Percentiles rank a stretch among this genome's conserved stretches.
phyloP scores from a whole-genome alignment of 2,113 vertebrate species.

The Centropristis striata region DNA sequence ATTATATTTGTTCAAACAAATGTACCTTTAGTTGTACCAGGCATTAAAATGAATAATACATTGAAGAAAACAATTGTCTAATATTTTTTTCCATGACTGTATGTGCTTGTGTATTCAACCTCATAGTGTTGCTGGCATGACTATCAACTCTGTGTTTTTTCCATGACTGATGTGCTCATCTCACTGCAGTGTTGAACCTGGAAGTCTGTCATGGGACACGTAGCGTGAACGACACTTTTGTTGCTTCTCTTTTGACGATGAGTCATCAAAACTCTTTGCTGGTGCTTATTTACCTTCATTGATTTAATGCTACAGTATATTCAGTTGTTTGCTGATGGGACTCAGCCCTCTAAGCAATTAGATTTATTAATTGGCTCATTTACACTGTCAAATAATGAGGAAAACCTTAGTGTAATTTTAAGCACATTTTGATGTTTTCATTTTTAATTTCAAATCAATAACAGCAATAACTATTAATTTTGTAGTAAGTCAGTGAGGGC shows the following conservation, averaged over 20 bases:
- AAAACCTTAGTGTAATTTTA: background rate
- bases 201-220: background rate
- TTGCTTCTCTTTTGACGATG: conserved; percentile 3
- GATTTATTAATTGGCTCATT: background rate
- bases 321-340: background rate
- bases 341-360: background rate
- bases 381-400: background rate
- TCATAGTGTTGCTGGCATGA: too few species aligned
- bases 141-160: background rate
- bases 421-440: background rate
- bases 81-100: too few species aligned
- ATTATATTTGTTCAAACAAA: too few species aligned
- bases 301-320: background rate
- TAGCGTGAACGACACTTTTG: background rate
- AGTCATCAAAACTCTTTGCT: background rate
- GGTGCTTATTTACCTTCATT: background rate
- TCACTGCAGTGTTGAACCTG: background rate
- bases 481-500: background rate
- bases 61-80: too few species aligned
- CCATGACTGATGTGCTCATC: background rate
- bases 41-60: too few species aligned
- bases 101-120: background rate
- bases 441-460: background rate
- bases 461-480: background rate
- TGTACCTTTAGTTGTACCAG: too few species aligned